Percentiles rank a stretch among this genome's conserved stretches.
phyloP scores from a whole-genome alignment of 1,140 invertebrate genomes.

The Tetramorium parvispinum region DNA sequence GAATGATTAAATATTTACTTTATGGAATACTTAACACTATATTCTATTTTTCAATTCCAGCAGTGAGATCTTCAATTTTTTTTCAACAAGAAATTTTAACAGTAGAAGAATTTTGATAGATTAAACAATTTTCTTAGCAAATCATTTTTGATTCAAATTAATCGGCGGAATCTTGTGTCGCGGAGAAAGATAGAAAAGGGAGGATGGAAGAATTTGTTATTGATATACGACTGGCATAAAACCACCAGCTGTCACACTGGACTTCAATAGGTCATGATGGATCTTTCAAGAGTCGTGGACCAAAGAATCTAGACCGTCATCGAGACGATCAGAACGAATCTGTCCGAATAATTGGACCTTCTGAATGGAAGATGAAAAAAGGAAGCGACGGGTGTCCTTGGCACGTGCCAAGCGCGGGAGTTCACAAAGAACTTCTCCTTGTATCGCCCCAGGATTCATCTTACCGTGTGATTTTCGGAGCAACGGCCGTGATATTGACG shows the following conservation, averaged over 20 bases:
- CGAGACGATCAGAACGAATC: constrained; percentile 27
- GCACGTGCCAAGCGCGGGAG: constrained; percentile 69
- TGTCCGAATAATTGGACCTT: constrained; percentile 72
- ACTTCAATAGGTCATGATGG: constrained; percentile 53
- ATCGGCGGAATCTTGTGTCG: background rate
- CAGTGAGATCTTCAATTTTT: background rate
- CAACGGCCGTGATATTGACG: constrained; percentile 73
- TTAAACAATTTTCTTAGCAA: background rate
- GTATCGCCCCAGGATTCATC: constrained; percentile 2
- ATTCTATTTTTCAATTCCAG: background rate
- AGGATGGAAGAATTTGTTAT: constrained; percentile 40
- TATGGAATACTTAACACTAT: background rate
- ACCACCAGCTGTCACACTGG: constrained; percentile 66
- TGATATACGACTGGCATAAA: constrained; percentile 54
- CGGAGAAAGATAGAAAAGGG: background rate
- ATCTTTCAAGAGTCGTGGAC: constrained; percentile 65
- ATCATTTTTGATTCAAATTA: background rate
- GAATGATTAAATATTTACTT: background rate
- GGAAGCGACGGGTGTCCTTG: constrained; percentile 29
- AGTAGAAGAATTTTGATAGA: background rate
- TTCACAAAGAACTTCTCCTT: constrained; percentile 57
- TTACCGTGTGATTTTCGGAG: constrained; percentile 28
- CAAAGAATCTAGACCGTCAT: constrained; percentile 23
- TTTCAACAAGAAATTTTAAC: background rate
- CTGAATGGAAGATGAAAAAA: background rate